Percentiles rank a stretch among this genome's conserved stretches.
phyloP scores from a whole-genome alignment of 2,113 vertebrate genomes.

The Strix uralensis region DNA sequence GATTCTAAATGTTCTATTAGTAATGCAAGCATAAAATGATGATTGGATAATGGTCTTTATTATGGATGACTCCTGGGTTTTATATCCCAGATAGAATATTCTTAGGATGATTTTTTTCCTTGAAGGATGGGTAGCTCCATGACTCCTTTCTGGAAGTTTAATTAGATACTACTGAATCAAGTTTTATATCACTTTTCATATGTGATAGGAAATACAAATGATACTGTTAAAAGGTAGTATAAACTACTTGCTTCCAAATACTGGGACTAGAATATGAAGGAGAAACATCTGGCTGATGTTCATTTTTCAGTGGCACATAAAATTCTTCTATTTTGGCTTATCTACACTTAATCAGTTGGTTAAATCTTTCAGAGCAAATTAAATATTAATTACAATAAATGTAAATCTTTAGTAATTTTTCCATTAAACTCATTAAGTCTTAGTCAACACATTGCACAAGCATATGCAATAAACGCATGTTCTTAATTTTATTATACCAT shows the following conservation, averaged over 20 bases:
- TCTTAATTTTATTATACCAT: neutral
- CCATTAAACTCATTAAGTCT: neutral
- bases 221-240: neutral
- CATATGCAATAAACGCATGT: neutral
- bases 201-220: neutral
- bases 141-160: neutral
- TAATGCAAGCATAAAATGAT: neutral
- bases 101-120: neutral
- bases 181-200: neutral
- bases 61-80: neutral
- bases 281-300: neutral
- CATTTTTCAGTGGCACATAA: neutral
- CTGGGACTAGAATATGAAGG: neutral
- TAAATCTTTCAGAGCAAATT: neutral
- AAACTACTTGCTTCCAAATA: neutral
- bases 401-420: neutral
- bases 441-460: neutral
- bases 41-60: neutral
- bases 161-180: neutral
- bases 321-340: neutral
- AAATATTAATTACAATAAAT: neutral
- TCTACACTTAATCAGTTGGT: neutral
- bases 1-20: neutral
- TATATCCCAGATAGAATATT: neutral
- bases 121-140: neutral